phyloP scores from a whole-genome alignment of 2,797 vertebrate genomes.

The Urocyon cinereoargenteus region DNA sequence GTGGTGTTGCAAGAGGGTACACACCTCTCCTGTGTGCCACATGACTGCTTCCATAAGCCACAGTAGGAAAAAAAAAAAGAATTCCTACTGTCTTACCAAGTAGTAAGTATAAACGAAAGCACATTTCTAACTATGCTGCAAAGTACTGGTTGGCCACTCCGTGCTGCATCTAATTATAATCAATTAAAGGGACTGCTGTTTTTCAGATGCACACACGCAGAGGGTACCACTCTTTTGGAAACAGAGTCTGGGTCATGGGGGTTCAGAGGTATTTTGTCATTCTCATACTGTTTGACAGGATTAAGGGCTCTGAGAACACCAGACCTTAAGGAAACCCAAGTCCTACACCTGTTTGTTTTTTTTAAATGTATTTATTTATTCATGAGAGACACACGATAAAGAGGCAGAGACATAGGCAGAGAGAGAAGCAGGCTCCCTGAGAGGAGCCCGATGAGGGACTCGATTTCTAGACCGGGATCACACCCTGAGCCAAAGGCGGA shows the following conservation, averaged over 20 bases:
- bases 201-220: neutral
- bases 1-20: neutral
- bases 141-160: neutral
- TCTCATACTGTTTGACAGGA: neutral
- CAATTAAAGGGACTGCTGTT: neutral
- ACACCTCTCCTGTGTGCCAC: neutral
- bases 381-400: no score
- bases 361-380: no score
- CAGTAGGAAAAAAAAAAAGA: neutral
- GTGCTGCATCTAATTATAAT: neutral
- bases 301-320: neutral
- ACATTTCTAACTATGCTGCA: neutral
- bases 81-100: neutral
- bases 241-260: neutral
- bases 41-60: neutral
- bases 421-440: no score
- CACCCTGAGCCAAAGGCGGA: no score
- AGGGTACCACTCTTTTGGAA: neutral
- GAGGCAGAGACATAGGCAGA: no score
- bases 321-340: neutral
- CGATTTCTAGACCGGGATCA: no score
- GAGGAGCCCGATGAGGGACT: no score
- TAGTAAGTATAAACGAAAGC: neutral
- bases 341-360: no score
- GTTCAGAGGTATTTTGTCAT: no score